Base-by-base conservation (phyloP, 1,140 invertebrate species). In the Drosophila azteca region DNA sequence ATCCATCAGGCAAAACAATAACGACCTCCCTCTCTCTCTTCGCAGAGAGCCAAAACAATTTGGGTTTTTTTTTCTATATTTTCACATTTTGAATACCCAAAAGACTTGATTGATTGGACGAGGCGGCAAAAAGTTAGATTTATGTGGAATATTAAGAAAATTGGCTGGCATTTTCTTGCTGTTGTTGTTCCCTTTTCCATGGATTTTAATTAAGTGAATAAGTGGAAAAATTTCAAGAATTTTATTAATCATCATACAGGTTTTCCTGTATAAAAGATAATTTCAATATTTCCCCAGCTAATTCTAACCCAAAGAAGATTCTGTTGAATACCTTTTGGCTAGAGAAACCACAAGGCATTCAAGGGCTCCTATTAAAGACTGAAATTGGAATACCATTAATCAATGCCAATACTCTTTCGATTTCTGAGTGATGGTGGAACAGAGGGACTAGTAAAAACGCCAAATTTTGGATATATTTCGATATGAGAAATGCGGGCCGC, bases 401-500 rank as follows among this genome's bases (percentile, higher is more conserved):
- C n/a, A 53, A 1, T 20, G n/a, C 15, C 31, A 39, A 39, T 4
- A 39, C 24, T 13, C 24, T 29, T n/a, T 6, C 48, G 6, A 5
- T 20, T 35, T 31, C 2, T 8, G 9, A 9, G 8, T 35, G 20
- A 6, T 31, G 2, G 46, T 44, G 22, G 24, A 24, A 39, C 24
- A 55, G 22, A 15, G 54, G 29, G 51, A 24, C 24, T 5, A 24
- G 9, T 48, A 59, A 41, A 60, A 67, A 35, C 39, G 39, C 3
- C 15, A 35, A 52, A 45, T 39, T 62, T 67, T 24, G n/a, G 60
- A 65, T 51, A 57, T 59, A 66, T 52, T 74, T 53, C 31, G 26
- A 5, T n/a, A 44, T 51, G 44, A 53, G 60, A 80, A 77, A 77
- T 85, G 77, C 81, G 81, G 81, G 81, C 51, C 44, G 52, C 51